A percentile compares a stretch with the other conserved stretches of the same genome.
These are phyloP conservation scores for Sparidentex hasta DNA, from an alignment of 2,797 vertebrate genomes.

Conservation along the genomic window DNA sequence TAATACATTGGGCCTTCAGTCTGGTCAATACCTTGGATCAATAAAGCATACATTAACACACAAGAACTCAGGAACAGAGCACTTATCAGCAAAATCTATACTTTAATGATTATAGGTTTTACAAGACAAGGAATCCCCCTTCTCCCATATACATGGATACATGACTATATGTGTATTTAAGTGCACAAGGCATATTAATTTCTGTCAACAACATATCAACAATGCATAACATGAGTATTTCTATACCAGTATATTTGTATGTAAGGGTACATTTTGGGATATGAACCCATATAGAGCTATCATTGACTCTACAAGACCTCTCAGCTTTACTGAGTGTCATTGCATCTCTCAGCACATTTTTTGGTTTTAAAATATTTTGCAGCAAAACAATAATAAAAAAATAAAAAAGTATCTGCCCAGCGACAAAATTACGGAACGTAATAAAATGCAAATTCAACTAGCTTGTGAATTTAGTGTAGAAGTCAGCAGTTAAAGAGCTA, in stretches of 20 bases:
- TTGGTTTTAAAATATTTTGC: not conserved
- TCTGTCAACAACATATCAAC: not conserved
- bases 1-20: constrained; percentile 40
- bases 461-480: not conserved
- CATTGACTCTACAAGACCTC: not conserved
- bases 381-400: not conserved
- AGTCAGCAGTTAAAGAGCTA: not conserved
- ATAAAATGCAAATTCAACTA: not conserved
- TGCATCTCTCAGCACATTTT: not conserved
- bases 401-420: not conserved
- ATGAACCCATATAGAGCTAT: not conserved
- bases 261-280: not conserved
- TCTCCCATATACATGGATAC: not conserved
- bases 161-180: not conserved
- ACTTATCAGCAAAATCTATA: constrained; percentile 45
- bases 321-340: too few relatives aligned
- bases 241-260: not conserved
- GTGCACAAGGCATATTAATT: not conserved
- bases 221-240: not conserved
- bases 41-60: constrained; percentile 49
- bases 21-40: constrained; percentile 49
- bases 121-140: constrained; percentile 20
- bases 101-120: constrained; percentile 42
- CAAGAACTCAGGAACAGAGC: constrained; percentile 24
- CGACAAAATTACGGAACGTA: not conserved